Base-by-base conservation (phyloP, 1,140 invertebrate species). In the Ceratina calcarata region DNA sequence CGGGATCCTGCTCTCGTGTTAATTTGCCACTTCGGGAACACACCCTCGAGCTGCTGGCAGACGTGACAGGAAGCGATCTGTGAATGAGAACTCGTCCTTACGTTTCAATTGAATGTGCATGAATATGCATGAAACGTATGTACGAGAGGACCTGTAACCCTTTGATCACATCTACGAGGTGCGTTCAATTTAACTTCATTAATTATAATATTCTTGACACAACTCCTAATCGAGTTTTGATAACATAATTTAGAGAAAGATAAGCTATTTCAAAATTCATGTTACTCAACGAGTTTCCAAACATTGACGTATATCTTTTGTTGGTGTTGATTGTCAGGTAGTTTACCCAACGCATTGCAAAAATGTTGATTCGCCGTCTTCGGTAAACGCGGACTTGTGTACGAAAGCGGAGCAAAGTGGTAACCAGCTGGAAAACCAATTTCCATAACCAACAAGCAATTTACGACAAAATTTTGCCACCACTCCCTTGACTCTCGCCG, bases 361-460 rank as follows among this genome's bases (percentile, higher is more conserved):
- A 66, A 45, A 45, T 66, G 45, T 66, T 16, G 65, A 66, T 66
- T 66, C 65, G n/a, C 37, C n/a, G 13, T 15, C 37, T 22, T 22
- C n/a, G 20, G 22, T 49, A n/a, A 66, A 22, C 65, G 10, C 10
- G 27, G 45, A 66, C 6, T 66, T 13, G 3, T 12, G 13, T 45
- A 45, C 32, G 32, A 22, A 16, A 22, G 65, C 7, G 32, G n/a
- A 65, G 16, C 27, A 32, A 4, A 32, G 27, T 20, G 7, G 37
- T 66, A 15, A 8, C 65, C n/a, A 13, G 32, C 2, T 22, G 45
- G 32, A 15, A 66, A 66, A 66, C 37, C 65, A 66, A 66, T 66
- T 66, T 66, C 65, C 32, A 66, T 66, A 66, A 66, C 37, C 65
- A 66, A 66, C 65, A 15, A 49, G 65, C 65, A 66, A 66, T 49